Evolutionary conservation across 2,113 vertebrate species (phyloP).

Genomic region (Tichodroma muraria): DNA sequence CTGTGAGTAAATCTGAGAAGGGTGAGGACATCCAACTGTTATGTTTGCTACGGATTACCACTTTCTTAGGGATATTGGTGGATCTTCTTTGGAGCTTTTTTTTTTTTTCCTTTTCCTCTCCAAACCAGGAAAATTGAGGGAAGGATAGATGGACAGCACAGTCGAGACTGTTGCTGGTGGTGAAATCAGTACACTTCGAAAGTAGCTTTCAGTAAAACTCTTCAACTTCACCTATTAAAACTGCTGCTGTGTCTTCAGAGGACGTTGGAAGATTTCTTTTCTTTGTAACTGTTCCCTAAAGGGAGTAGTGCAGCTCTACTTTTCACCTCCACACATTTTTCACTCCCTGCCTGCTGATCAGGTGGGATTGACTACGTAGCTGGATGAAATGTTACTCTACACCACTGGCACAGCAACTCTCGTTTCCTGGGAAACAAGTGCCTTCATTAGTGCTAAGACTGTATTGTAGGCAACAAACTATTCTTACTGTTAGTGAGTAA

Average conservation of each 20-base stretch:
- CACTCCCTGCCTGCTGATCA: neutral
- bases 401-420: constrained; percentile 1
- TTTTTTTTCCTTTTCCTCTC: neutral
- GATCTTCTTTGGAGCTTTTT: neutral
- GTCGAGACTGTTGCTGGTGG: neutral
- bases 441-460: constrained; percentile 38
- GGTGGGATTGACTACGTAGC: neutral
- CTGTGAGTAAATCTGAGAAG: neutral
- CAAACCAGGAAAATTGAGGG: neutral
- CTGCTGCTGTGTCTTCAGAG: neutral
- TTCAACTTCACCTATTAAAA: neutral
- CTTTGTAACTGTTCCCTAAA: neutral
- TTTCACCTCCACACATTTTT: neutral
- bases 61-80: neutral
- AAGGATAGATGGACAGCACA: neutral
- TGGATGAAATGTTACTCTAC: neutral
- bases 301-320: neutral
- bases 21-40: neutral
- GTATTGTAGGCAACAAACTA: constrained; percentile 60
- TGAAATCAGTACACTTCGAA: neutral
- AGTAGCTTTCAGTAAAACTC: neutral
- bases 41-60: neutral
- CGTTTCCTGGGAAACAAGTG: constrained; percentile 70
- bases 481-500: constrained; percentile 63
- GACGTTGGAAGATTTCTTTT: neutral